Evolutionary conservation across 2,113 vertebrate species (phyloP), one percentile per base, ranked within the genome.

Genomic region (Baryphthengus martii): DNA sequence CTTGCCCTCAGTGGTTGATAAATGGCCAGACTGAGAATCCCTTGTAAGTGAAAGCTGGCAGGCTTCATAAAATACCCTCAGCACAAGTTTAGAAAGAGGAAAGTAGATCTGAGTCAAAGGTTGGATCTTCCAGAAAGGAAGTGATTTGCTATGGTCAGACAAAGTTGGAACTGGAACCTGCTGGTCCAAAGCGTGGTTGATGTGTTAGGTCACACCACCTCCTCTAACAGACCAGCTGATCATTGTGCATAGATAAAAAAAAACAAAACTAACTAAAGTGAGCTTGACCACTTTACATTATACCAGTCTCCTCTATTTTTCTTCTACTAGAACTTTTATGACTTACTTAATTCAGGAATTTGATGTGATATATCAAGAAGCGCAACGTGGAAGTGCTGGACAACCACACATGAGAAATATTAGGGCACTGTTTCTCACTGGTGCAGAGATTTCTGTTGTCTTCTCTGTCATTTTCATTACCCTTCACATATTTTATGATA

Each of bases 341-440:
- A 3, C 52, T 52, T 56, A 17, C 7, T 68, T 28, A 18, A 25
- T 35, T 68, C 17, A 65, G 31, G 40, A 65, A 61, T 91, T 85
- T 24, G 31, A 19, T 44, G 49, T 18, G 24, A 26, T 7, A 44
- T 35, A 37, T 31, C 24, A 33, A 45, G n/a, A 47, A 76, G 12
- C 11, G 47, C 6, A 14, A 26, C 5, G 23, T 86, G 35, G 16
- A 90, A 39, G 42, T 35, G 37, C 19, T 53, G 53, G 31, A 7
- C n/a, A 28, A 11, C 52, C 17, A 23, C 5, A 14, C 1, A 0
- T 2, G 18, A 59, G 40, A 44, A 70, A 59, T 5, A 5, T 3
- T 24, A 52, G 39, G 14, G 11, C n/a, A 39, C 7, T 0, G 0
- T 40, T 73, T 40, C 63, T 53, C 58, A 26, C 18, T 4, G 10